Conservation (phyloP, 2,113 vertebrate genomes). For the Collichthys lucidus region DNA sequence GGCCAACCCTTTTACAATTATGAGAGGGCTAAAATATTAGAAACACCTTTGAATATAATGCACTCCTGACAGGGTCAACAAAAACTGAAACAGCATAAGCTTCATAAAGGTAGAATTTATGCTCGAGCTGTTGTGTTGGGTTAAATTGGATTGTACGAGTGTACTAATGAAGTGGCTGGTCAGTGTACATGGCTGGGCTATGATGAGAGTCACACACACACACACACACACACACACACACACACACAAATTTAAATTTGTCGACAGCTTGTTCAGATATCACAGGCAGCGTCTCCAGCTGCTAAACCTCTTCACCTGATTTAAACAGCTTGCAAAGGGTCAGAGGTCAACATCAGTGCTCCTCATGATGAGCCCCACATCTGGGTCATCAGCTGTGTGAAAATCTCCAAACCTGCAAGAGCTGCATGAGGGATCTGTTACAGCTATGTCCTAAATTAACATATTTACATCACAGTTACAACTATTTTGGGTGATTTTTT, state of each 20-base stretch:
- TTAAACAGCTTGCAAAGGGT: not conserved
- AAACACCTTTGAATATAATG: too few relatives aligned
- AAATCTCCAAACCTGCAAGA: not conserved
- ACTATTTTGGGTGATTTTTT: not conserved
- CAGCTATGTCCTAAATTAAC: not conserved
- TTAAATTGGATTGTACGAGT: too few relatives aligned
- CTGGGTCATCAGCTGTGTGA: not conserved
- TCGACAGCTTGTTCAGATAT: not conserved
- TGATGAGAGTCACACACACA: not conserved
- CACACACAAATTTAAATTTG: not conserved
- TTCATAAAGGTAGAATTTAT: too few relatives aligned
- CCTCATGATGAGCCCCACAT: not conserved
- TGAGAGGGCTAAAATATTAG: too few relatives aligned
- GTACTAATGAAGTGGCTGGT: too few relatives aligned
- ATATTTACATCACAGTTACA: not conserved
- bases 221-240: not conserved
- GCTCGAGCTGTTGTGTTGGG: too few relatives aligned
- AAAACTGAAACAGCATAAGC: too few relatives aligned
- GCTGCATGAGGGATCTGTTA: not conserved
- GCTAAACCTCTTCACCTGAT: not conserved
- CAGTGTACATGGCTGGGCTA: not conserved
- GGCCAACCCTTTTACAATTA: too few relatives aligned
- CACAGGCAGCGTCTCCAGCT: not conserved
- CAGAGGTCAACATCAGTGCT: constrained; percentile 1
- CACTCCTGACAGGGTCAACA: too few relatives aligned